Percentiles rank a stretch among this genome's conserved stretches.
These are phyloP conservation scores for Varanus komodoensis DNA, from an alignment of 2,113 vertebrate species.

Conservation along the genomic window DNA sequence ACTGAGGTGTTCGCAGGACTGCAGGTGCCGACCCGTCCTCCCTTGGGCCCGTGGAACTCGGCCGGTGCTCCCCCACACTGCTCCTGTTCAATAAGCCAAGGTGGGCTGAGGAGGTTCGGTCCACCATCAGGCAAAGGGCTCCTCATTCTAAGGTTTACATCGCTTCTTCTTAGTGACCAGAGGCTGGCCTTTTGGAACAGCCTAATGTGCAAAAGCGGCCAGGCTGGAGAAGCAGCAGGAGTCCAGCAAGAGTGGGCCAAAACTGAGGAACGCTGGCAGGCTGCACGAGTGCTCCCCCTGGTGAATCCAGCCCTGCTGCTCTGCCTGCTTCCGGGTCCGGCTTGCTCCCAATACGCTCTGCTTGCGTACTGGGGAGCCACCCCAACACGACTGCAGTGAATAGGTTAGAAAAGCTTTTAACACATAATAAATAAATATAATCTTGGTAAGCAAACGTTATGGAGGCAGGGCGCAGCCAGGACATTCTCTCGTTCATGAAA, in stretches of 20 bases:
- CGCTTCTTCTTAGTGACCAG: not conserved
- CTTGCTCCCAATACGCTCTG: not conserved
- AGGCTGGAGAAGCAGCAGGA: not conserved
- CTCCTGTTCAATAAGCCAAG: not conserved
- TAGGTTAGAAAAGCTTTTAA: too few relatives aligned
- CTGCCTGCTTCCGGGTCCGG: too few relatives aligned
- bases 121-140: not conserved
- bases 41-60: not conserved
- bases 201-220: not conserved
- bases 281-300: not conserved
- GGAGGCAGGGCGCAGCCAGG: too few relatives aligned
- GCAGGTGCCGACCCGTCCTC: too few relatives aligned
- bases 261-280: not conserved
- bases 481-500: too few relatives aligned
- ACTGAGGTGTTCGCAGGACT: too few relatives aligned
- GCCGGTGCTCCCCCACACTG: too few relatives aligned
- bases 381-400: too few relatives aligned
- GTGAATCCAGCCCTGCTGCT: not conserved
- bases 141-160: not conserved
- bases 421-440: too few relatives aligned
- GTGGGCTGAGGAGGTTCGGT: not conserved
- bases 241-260: not conserved
- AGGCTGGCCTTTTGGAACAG: not conserved
- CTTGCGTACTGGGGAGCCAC: not conserved
- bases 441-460: not conserved